Evolutionary conservation across 2,888 invertebrate genomes (phyloP).

Genomic region (Unio pictorum): DNA sequence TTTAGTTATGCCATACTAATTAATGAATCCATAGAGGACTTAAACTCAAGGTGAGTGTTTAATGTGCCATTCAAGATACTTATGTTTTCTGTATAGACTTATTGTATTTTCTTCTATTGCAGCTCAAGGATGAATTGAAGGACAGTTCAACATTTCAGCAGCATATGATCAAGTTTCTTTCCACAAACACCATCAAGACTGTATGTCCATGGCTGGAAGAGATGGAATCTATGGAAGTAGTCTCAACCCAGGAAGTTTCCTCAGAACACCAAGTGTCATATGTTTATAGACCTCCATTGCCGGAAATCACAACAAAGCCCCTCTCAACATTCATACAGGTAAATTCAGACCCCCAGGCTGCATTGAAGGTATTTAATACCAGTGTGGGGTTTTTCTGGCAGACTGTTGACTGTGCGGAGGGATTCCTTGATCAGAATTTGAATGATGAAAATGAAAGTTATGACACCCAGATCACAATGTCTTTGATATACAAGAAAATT

Average conservation of each 20-base stretch:
- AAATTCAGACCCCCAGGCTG: conserved; percentile 55
- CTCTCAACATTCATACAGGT: conserved; percentile 66
- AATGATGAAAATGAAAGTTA: conserved; percentile 44
- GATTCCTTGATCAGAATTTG: conserved; percentile 35
- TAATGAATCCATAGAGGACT: too few relatives aligned
- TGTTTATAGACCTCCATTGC: conserved; percentile 57
- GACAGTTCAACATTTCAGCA: conserved; percentile 51
- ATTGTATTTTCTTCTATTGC: conserved; percentile 12
- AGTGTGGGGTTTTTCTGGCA: conserved; percentile 67
- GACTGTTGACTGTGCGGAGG: conserved; percentile 64
- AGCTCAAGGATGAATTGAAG: conserved; percentile 47
- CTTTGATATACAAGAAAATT: conserved; percentile 63
- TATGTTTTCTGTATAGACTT: too few relatives aligned
- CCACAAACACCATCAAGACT: conserved; percentile 57
- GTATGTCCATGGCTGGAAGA: conserved; percentile 63
- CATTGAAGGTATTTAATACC: conserved; percentile 55
- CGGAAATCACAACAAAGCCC: conserved; percentile 62
- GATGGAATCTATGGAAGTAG: conserved; percentile 56
- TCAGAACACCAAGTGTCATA: conserved; percentile 21
- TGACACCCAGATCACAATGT: conserved; percentile 64
- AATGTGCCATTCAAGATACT: too few relatives aligned
- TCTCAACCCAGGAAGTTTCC: conserved; percentile 16
- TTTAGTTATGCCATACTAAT: too few relatives aligned
- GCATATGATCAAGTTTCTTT: conserved; percentile 56
- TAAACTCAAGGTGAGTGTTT: too few relatives aligned